These are phyloP conservation scores for Gallinago stenura DNA, from an alignment of 2,797 vertebrate genomes.

Conservation along the genomic window DNA sequence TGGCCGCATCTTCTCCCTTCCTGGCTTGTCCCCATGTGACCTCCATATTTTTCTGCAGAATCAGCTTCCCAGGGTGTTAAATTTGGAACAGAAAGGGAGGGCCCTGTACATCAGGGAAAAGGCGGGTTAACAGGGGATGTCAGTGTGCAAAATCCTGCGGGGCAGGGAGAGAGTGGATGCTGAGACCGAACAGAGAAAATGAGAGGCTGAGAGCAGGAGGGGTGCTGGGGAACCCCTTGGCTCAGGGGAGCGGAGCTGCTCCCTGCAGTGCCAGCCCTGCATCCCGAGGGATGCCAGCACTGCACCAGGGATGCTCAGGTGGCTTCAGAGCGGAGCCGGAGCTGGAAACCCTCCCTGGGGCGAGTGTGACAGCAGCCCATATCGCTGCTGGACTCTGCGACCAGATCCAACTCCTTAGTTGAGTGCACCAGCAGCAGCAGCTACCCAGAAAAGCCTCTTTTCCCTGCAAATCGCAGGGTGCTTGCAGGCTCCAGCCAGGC, in stretches of 20 bases:
- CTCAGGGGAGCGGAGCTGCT: not conserved
- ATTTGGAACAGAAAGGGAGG: not conserved
- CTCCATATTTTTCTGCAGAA: not conserved
- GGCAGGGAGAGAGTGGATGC: not conserved
- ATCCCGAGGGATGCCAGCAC: fast-evolving
- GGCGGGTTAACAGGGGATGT: not conserved
- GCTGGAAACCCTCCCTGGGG: not conserved
- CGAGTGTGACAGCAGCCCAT: fast-evolving
- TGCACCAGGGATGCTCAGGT: fast-evolving
- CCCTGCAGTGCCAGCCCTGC: not conserved
- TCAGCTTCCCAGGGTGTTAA: not conserved
- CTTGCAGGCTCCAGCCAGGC: fast-evolving
- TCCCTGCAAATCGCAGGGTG: fast-evolving
- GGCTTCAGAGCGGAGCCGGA: not conserved
- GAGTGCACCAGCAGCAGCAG: not conserved
- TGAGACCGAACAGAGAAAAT: not conserved
- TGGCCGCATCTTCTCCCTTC: not conserved
- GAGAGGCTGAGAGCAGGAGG: not conserved
- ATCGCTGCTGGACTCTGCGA: not conserved
- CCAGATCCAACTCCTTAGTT: not conserved
- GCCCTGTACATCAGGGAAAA: not conserved
- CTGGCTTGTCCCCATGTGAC: fast-evolving
- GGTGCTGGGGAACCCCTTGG: not conserved
- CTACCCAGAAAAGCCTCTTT: not conserved
- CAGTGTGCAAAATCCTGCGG: not conserved